A percentile compares a stretch with the other conserved stretches of the same genome.
phyloP scores from a whole-genome alignment of 2,113 vertebrate species.

The Sinocyclocheilus grahami region DNA sequence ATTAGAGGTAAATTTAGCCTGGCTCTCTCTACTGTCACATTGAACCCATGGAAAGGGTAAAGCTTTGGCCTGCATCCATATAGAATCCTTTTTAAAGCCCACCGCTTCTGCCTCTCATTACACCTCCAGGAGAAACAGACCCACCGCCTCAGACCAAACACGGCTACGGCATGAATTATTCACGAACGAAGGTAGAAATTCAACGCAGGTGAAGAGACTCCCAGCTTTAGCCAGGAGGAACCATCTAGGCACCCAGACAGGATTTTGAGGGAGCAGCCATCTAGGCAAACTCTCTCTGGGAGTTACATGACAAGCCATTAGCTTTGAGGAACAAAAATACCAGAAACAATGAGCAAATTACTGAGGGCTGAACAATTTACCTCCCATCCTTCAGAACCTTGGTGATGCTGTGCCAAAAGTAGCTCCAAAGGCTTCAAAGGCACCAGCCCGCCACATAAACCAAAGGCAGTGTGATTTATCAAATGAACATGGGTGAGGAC shows the following conservation, averaged over 20 bases:
- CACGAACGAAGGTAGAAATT: conserved; percentile 68
- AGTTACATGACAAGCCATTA: conserved; percentile 34
- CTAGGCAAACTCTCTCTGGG: conserved; percentile 39
- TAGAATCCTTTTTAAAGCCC: conserved; percentile 62
- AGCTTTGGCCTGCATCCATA: conserved; percentile 59
- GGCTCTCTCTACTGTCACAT: conserved; percentile 36
- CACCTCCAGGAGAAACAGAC: conserved; percentile 75
- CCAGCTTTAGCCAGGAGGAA: background rate
- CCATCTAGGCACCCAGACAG: background rate
- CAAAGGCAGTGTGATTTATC: conserved; percentile 53
- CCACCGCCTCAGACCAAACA: conserved; percentile 60
- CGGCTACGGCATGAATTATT: conserved; percentile 73
- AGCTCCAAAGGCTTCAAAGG: conserved; percentile 41
- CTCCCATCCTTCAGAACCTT: conserved; percentile 34
- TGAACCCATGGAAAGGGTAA: conserved; percentile 44
- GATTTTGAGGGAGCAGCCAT: conserved; percentile 11
- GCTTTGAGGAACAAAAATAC: conserved; percentile 40
- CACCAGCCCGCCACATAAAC: conserved; percentile 29
- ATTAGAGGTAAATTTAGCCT: conserved; percentile 53
- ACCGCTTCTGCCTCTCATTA: conserved; percentile 76
- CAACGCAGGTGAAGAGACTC: conserved; percentile 32
- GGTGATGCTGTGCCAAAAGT: conserved; percentile 38
- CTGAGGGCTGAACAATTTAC: conserved; percentile 1
- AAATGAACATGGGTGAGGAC: conserved; percentile 45
- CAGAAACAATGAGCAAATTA: conserved; percentile 54